These are phyloP conservation scores for Carlito syrichta DNA, from an alignment of 2,113 vertebrate genomes.

Conservation along the genomic window DNA sequence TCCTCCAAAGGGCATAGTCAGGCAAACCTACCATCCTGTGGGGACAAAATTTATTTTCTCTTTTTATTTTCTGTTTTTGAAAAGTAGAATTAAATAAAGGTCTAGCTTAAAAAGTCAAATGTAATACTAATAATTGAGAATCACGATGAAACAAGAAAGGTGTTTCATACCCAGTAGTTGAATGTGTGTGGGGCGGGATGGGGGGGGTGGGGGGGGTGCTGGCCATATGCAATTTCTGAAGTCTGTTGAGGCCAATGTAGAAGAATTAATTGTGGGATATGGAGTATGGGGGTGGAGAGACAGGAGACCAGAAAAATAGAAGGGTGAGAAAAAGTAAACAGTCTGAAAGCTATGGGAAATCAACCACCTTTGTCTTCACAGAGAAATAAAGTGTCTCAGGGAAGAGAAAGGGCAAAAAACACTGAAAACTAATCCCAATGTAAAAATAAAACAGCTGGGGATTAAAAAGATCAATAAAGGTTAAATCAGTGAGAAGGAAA, in stretches of 20 bases:
- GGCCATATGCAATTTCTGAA: background rate
- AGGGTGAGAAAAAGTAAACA: slow-evolving; percentile 21
- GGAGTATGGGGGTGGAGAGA: background rate
- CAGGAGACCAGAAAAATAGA: background rate
- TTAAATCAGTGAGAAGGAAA: slow-evolving; percentile 20
- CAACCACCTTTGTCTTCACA: slow-evolving; percentile 11
- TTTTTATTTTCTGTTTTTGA: background rate
- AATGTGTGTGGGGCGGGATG: background rate
- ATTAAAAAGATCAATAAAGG: slow-evolving; percentile 34
- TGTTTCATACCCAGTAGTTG: background rate
- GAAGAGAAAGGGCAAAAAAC: slow-evolving; percentile 41
- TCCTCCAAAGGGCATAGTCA: background rate
- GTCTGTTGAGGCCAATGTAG: background rate
- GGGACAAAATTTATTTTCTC: background rate
- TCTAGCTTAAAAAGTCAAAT: background rate
- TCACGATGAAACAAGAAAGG: background rate
- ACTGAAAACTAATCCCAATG: slow-evolving; percentile 47
- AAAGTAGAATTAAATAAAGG: background rate
- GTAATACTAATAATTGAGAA: background rate
- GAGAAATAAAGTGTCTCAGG: background rate
- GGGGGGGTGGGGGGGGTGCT: too few species aligned
- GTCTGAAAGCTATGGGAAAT: slow-evolving; percentile 49
- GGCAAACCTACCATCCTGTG: background rate
- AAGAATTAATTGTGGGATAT: background rate
- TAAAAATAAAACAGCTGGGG: slow-evolving; percentile 36